These are phyloP conservation scores for Podarcis cretensis DNA, from an alignment of 2,113 vertebrate species.

Conservation along the genomic window DNA sequence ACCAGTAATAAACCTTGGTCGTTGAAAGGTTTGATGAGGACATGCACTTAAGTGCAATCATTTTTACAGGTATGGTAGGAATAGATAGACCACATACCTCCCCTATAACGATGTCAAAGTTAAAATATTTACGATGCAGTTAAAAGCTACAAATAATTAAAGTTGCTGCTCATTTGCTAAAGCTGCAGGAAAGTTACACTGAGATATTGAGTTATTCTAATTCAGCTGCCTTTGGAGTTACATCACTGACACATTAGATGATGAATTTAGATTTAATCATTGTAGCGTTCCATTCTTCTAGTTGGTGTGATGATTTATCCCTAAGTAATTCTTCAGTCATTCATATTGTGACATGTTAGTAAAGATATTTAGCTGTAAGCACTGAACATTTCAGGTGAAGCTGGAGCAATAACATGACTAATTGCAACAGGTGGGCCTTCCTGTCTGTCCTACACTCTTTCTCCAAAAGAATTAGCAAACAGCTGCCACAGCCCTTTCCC, in stretches of 20 bases:
- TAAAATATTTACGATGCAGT: background rate
- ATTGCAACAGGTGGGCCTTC: background rate
- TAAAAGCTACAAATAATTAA: background rate
- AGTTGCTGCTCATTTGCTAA: background rate
- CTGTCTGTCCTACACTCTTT: no score
- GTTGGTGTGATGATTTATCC: background rate
- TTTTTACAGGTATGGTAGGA: background rate
- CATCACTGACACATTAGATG: background rate
- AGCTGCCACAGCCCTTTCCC: no score
- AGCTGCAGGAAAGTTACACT: background rate
- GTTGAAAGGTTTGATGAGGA: background rate
- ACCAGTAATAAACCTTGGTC: background rate
- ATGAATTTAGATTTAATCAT: background rate
- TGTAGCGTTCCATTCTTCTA: background rate
- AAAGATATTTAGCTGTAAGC: slow-evolving; percentile 18
- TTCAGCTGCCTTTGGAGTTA: background rate
- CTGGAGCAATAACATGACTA: background rate
- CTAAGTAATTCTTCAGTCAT: background rate
- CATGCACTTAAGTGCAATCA: background rate
- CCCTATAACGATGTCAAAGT: background rate
- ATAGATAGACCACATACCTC: background rate
- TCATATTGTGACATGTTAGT: slow-evolving; percentile 30
- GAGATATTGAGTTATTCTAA: background rate
- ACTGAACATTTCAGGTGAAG: background rate
- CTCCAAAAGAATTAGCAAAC: no score